Base-by-base conservation (phyloP, 2,888 invertebrate genomes). In the Sphaerophoria rueppellii region DNA sequence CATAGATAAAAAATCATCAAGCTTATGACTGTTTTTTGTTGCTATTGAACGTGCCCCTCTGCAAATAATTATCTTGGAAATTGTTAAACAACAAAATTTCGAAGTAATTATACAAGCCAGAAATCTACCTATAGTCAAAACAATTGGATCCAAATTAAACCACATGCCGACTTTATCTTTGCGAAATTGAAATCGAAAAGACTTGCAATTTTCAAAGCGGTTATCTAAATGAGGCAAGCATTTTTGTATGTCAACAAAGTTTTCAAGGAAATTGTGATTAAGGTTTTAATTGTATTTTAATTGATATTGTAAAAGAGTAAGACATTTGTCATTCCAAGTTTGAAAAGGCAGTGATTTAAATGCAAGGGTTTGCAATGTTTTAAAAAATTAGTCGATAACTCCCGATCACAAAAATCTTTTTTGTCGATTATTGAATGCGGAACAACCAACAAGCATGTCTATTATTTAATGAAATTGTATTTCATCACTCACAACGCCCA, bases 1-100 rank as follows among this genome's bases (percentile, higher is more conserved):
- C 63, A 63, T 63, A 63, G 63, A 63, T 63, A 63, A 63, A n/a
- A 4, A 50, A 34, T 35, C 50, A 63, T 63, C 50, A 35, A 63
- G 34, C 50, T 50, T 50, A 48, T 50, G n/a, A 50, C n/a, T 63
- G 11, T 16, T 32, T 61, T 61, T 43, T 14, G 12, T 16, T 40
- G 2, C 4, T 48, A 9, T 50, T 43, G 43, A 24, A 61, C 61
- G 61, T 61, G 61, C 61, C 34, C 34, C 61, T 34, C n/a, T 61
- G 12, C 34, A 48, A 61, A 46, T 34, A 37, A n/a, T 61, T 61
- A 61, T 34, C 46, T 61, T 46, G 4, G 34, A 60, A 43, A 24
- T 6, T 12, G 16, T 40, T 40, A 4, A 9, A 14, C 58, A 61
- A 32, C 35, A 57, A 35, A 48, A 34, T 32, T 34, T 34, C 34